Conservation (phyloP, 2,797 vertebrate genomes). For the Manis crassicaudata region DNA sequence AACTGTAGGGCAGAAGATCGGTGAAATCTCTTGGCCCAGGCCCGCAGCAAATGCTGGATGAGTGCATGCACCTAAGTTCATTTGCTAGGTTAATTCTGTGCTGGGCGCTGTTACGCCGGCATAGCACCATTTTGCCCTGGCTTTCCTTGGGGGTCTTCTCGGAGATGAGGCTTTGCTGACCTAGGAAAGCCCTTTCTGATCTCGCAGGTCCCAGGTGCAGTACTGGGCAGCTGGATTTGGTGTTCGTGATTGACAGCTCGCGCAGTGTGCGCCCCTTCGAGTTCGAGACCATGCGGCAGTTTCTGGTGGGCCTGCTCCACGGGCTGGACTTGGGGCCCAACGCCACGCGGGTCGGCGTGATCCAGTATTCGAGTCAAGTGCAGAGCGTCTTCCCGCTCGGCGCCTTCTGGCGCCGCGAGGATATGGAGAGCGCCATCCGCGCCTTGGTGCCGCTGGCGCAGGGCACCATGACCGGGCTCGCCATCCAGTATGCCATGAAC, state of each 20-base stretch:
- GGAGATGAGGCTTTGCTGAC: background rate
- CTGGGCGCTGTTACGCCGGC: background rate
- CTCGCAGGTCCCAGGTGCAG: constrained; percentile 89
- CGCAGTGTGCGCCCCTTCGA: constrained; percentile 96
- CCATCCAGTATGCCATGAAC: constrained; percentile 96
- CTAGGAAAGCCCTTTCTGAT: background rate
- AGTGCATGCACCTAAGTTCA: background rate
- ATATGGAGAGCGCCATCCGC: constrained; percentile 94
- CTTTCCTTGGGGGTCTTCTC: background rate
- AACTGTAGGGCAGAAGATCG: background rate
- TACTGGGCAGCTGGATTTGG: constrained; percentile 94
- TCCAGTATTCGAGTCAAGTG: constrained; percentile 98
- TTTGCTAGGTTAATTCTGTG: background rate
- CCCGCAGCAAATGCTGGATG: background rate
- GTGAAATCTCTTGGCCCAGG: background rate
- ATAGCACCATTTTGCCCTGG: background rate
- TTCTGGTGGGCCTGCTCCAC: constrained; percentile 95
- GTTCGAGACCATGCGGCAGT: constrained; percentile 97
- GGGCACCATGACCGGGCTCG: constrained; percentile 98
- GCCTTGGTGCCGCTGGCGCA: constrained; percentile 94
- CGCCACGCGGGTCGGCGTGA: constrained; percentile 93
- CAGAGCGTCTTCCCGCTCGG: constrained; percentile 96
- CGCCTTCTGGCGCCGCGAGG: constrained; percentile 86
- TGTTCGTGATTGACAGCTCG: constrained; percentile 98
- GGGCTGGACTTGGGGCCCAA: constrained; percentile 92